Evolutionary conservation across 2,888 invertebrate genomes (phyloP), one percentile per base, ranked within the genome.

Genomic region (Morinoia aosen): DNA sequence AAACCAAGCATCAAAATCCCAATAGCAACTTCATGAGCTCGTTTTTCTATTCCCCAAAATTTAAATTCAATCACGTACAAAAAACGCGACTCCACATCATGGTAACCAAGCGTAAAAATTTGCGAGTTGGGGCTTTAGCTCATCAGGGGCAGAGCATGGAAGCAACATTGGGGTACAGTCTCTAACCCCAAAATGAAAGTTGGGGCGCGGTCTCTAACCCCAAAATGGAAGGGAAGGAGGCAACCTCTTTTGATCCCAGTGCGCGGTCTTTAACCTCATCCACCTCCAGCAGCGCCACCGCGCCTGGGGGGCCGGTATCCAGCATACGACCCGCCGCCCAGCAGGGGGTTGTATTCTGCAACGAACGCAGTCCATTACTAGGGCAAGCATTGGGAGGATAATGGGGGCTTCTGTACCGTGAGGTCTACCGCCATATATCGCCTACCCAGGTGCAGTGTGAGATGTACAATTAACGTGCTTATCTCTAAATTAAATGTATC

Each of bases 281-380:
- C 93, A 48, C 93, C 93, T 8, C 93, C 93, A 93, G 93, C 93
- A 33, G 93, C 58, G 58, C 93, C 93, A 16, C 93, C 93, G 10
- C 93, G 93, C 16, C 93, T 39, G 33, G 93, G 93, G 2, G 93
- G 93, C n/a, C 93, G 56, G 58, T 93, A 93, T 39, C 93, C 93
- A 57, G 93, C 93, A 19, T 57, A 93, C 33, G 93, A 93, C 0
- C 93, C 57, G 7, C 93, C 93, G 2, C 93, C 93, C 57, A 93
- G 57, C 58, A 93, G 93, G 33, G 93, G 93, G 58, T 93, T 93
- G 93, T 93, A 93, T 33, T 93, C 93, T 93, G 93, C n/a, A 93
- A 93, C 33, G 12, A 19, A 25, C 12, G 39, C 90, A 90, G 5
- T 48, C 33, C 76, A 76, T 16, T 33, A 76, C 25, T 4, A 33